Percentiles rank a stretch among this genome's conserved stretches.
These are phyloP conservation scores for Drosophila testacea DNA, from an alignment of 2,888 invertebrate genomes.

Conservation along the genomic window DNA sequence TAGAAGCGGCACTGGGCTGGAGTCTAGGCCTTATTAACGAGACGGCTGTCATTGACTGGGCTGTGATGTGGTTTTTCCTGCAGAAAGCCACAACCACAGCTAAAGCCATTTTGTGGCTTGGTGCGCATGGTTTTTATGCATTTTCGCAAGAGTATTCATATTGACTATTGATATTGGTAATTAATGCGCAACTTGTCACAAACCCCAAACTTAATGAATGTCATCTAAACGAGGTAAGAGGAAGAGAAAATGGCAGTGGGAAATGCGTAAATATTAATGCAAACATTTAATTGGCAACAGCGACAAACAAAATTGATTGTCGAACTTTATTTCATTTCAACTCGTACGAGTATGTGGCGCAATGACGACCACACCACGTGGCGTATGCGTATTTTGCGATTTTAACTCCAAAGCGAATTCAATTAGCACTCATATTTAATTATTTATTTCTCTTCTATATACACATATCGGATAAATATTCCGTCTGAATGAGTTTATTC, in stretches of 20 bases:
- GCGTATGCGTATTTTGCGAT: constrained; percentile 67
- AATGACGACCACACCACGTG: constrained; percentile 39
- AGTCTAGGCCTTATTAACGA: constrained; percentile 8
- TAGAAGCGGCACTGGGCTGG: constrained; percentile 23
- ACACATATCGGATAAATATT: background rate
- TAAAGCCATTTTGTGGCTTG: constrained; percentile 58
- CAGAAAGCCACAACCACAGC: constrained; percentile 20
- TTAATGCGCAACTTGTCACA: constrained; percentile 54
- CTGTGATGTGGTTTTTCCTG: constrained; percentile 33
- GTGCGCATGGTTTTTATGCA: constrained; percentile 57
- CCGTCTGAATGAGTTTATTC: background rate
- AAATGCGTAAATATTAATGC: constrained; percentile 42
- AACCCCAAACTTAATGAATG: constrained; percentile 29
- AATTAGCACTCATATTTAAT: constrained; percentile 67
- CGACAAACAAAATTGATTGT: constrained; percentile 27
- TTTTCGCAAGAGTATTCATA: constrained; percentile 12
- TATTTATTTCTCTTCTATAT: constrained; percentile 53
- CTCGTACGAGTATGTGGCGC: too few species aligned
- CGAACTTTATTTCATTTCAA: constrained; percentile 6
- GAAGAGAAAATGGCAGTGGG: constrained; percentile 2
- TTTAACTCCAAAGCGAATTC: constrained; percentile 51
- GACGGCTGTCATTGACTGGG: constrained; percentile 9
- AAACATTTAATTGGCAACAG: constrained; percentile 34
- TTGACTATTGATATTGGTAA: constrained; percentile 59
- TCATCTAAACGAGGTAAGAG: background rate